A percentile compares a stretch with the other conserved stretches of the same genome.
phyloP scores from a whole-genome alignment of 2,888 invertebrate genomes.

The Leptinotarsa rubiginosa region DNA sequence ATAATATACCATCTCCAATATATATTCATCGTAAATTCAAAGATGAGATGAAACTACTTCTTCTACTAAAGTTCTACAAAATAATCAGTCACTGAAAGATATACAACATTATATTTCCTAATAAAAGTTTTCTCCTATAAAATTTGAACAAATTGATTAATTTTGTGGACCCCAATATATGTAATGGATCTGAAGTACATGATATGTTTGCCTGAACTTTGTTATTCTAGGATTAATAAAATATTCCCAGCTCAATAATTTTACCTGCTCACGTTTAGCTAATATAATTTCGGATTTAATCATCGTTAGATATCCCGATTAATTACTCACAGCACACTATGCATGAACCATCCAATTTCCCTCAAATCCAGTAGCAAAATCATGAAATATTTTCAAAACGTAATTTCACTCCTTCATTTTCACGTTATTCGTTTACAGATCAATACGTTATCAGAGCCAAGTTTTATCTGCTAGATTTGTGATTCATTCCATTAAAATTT shows the following conservation, averaged over 20 bases:
- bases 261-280: conserved; percentile 19
- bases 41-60: too few relatives aligned
- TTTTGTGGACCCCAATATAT: neutral
- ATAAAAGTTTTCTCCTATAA: too few relatives aligned
- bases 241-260: conserved; percentile 29
- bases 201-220: neutral
- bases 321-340: conserved; percentile 32
- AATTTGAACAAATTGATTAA: too few relatives aligned
- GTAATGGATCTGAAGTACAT: neutral
- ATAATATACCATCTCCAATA: too few relatives aligned
- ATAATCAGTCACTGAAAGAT: too few relatives aligned
- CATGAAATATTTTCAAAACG: conserved; percentile 14
- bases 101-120: too few relatives aligned
- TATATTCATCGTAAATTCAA: too few relatives aligned
- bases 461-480: too few relatives aligned
- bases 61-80: too few relatives aligned
- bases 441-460: neutral
- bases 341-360: conserved; percentile 38
- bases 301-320: conserved; percentile 40
- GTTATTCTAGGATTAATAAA: conserved; percentile 29
- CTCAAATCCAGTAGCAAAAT: conserved; percentile 27
- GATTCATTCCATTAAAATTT: too few relatives aligned
- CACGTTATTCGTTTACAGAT: neutral
- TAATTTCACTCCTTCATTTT: conserved; percentile 14
- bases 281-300: conserved; percentile 18